Evolutionary conservation across 2,888 invertebrate species (phyloP), one percentile per base, ranked within the genome.

Genomic region (Carabus problematicus): DNA sequence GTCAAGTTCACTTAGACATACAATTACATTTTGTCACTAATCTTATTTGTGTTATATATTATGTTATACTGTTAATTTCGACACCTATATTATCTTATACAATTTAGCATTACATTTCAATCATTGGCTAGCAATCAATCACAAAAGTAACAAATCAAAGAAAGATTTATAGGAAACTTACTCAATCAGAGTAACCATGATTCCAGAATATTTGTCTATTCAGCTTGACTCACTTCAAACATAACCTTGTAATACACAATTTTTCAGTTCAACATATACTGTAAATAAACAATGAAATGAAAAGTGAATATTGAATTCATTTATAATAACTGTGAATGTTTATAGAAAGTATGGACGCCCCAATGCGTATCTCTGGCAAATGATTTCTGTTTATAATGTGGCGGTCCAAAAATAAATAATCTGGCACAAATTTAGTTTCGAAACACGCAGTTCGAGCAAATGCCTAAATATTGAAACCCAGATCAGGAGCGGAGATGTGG

Each of bases 381-480:
- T 29, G 29, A 29, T 29, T 29, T 29, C 29, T 29, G 29, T 29
- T 29, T 29, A 29, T 29, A 29, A 29, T 29, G 6, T 29, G n/a
- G 29, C 29, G 29, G 29, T 29, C 29, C 29, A 64, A 56, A 64
- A 56, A 47, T 64, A 56, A 41, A 39, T 4, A 19, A 8, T 64
- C 56, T 55, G 56, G 55, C 45, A 55, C 42, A 55, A 64, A 56
- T n/a, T 64, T 55, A 29, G 2, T 11, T 12, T 9, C 18, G 64
- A 39, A 42, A 43, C 43, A 45, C 64, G 64, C 16, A 55, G 18
- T 64, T 29, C 45, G 43, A 43, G 29, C 55, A 55, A 64, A 64
- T 64, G 56, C n/a, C 64, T 56, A 64, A 64, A 64, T 56, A 55
- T 55, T 40, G 55, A 64, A 43, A 54, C 64, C 16, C 4, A n/a